Evolutionary conservation across 2,113 vertebrate species (phyloP).

Genomic region (Paramisgurnus dabryanus): DNA sequence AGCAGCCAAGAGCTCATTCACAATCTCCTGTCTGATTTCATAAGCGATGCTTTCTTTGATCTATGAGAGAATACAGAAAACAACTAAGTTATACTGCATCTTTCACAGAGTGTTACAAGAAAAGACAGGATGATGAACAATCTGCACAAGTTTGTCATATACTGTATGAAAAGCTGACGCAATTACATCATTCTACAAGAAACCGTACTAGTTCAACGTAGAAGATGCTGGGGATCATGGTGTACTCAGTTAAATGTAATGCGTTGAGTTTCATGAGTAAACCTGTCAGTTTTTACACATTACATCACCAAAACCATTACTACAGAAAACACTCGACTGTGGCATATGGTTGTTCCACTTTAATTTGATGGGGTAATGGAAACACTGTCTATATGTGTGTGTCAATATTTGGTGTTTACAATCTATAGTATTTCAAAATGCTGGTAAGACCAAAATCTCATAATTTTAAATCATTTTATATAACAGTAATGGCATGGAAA

Average conservation of each 20-base stretch:
- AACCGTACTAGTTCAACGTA: constrained; percentile 20
- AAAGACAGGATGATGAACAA: too few species aligned
- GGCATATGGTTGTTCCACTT: not conserved
- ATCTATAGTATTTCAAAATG: too few species aligned
- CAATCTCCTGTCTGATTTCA: constrained; percentile 91
- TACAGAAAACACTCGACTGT: not conserved
- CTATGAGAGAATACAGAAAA: constrained; percentile 66
- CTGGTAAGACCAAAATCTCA: too few species aligned
- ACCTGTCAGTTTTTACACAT: constrained; percentile 20
- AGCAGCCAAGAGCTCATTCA: constrained; percentile 86
- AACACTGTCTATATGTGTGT: not conserved
- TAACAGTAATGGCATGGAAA: too few species aligned
- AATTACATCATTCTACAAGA: not conserved
- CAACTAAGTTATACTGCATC: not conserved
- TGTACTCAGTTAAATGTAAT: constrained; percentile 3
- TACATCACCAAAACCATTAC: constrained; percentile 3
- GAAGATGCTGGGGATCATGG: not conserved
- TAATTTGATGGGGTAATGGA: not conserved
- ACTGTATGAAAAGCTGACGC: not conserved
- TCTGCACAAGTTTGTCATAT: too few species aligned
- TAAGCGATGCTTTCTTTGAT: constrained; percentile 89
- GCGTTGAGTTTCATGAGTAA: constrained; percentile 19
- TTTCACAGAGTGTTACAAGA: not conserved
- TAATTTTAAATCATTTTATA: too few species aligned
- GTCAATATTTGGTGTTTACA: too few species aligned